phyloP scores from a whole-genome alignment of 2,113 vertebrate species.

The Aptenodytes patagonicus region DNA sequence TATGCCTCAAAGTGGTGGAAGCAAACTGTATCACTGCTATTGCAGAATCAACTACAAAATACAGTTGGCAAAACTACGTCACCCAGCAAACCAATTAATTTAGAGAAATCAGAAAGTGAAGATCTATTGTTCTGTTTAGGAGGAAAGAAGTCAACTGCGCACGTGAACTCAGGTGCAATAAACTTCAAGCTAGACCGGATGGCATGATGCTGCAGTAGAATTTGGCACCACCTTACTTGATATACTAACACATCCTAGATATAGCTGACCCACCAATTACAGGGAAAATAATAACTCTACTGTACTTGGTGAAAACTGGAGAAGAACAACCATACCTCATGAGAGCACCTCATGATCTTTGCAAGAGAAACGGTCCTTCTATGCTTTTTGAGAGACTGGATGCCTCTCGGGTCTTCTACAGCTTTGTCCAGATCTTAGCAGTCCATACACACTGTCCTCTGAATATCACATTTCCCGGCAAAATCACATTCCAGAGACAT shows the following conservation, averaged over 20 bases:
- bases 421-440: not conserved
- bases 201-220: not conserved
- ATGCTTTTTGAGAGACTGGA: not conserved
- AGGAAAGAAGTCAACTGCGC: not conserved
- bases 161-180: not conserved
- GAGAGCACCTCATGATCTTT: not conserved
- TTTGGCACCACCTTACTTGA: not conserved
- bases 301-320: not conserved
- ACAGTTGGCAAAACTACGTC: not conserved
- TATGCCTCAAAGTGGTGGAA: not conserved
- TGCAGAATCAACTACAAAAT: not conserved
- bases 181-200: not conserved
- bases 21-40: not conserved
- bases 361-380: not conserved
- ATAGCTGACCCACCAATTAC: not conserved
- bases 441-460: not conserved
- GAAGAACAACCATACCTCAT: accelerated
- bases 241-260: not conserved
- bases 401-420: not conserved
- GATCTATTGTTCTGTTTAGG: not conserved
- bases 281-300: not conserved
- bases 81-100: not conserved
- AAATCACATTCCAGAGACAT: not conserved
- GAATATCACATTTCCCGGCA: not conserved
- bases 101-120: not conserved